A percentile compares a stretch with the other conserved stretches of the same genome.
Evolutionary conservation across 1,140 invertebrate genomes (phyloP).

Genomic region (Sinonovacula constricta): DNA sequence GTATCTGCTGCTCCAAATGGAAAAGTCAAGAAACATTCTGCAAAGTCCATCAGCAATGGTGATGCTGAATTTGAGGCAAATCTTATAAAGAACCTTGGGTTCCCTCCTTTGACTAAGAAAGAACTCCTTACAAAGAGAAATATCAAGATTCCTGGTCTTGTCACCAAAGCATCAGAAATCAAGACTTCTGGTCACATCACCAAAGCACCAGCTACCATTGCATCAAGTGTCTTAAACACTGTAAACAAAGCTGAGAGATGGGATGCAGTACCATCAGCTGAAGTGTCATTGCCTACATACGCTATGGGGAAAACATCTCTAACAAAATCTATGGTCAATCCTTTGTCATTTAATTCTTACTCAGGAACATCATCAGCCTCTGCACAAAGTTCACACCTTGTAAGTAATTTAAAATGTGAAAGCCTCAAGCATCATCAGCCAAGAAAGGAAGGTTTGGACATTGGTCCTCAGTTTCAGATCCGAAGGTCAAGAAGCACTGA

Average conservation of each 20-base stretch:
- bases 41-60: slow-evolving; percentile 16
- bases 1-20: background rate
- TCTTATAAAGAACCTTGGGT: slow-evolving; percentile 45
- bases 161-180: slow-evolving; percentile 16
- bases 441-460: background rate
- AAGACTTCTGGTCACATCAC: slow-evolving; percentile 16
- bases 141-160: background rate
- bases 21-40: slow-evolving; percentile 23
- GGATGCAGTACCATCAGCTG: background rate
- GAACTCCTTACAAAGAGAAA: slow-evolving; percentile 32
- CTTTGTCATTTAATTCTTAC: too few relatives aligned
- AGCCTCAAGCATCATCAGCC: background rate
- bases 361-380: background rate
- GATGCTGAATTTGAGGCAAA: slow-evolving; percentile 38
- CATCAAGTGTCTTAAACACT: slow-evolving; percentile 34
- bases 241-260: slow-evolving; percentile 32
- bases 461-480: background rate
- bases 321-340: slow-evolving; percentile 5
- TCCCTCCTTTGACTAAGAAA: slow-evolving; percentile 37
- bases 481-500: slow-evolving; percentile 33
- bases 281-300: background rate
- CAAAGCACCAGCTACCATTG: slow-evolving; percentile 21
- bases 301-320: background rate
- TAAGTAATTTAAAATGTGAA: background rate
- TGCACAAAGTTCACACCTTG: background rate